phyloP scores from a whole-genome alignment of 35 echinoderm and acorn worm species.

The Antedon bifida region DNA sequence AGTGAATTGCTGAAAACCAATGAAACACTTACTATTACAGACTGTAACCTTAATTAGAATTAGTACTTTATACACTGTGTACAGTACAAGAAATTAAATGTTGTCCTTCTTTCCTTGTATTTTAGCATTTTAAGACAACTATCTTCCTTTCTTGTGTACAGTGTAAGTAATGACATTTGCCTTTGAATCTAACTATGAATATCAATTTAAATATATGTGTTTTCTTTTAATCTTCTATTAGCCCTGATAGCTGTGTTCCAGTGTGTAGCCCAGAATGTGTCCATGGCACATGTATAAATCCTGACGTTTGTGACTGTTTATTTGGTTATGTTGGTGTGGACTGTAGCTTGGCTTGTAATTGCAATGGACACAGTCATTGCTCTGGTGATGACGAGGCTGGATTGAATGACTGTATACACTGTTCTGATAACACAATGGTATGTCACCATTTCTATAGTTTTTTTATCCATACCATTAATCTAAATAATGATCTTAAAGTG shows the following conservation, averaged over 20 bases:
- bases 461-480: background rate
- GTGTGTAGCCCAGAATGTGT: background rate
- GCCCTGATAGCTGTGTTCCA: background rate
- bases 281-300: background rate
- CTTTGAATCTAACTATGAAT: too few species aligned
- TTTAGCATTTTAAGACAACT: too few species aligned
- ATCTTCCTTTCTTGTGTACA: too few species aligned
- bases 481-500: too few species aligned
- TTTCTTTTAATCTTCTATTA: background rate
- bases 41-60: too few species aligned
- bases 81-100: too few species aligned
- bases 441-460: slow-evolving; percentile 5
- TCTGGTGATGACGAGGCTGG: slow-evolving; percentile 8
- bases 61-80: too few species aligned
- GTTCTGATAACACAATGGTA: slow-evolving; percentile 68
- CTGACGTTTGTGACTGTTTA: slow-evolving; percentile 28
- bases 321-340: slow-evolving; percentile 57
- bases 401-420: slow-evolving; percentile 35
- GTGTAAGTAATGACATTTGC: too few species aligned
- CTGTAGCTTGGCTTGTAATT: slow-evolving; percentile 46
- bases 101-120: too few species aligned
- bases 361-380: slow-evolving; percentile 67
- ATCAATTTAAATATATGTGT: too few species aligned
- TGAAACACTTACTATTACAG: too few species aligned
- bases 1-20: too few species aligned